Base-by-base conservation (phyloP, 2,888 invertebrate genomes). In the Phyllotreta cruciferae region DNA sequence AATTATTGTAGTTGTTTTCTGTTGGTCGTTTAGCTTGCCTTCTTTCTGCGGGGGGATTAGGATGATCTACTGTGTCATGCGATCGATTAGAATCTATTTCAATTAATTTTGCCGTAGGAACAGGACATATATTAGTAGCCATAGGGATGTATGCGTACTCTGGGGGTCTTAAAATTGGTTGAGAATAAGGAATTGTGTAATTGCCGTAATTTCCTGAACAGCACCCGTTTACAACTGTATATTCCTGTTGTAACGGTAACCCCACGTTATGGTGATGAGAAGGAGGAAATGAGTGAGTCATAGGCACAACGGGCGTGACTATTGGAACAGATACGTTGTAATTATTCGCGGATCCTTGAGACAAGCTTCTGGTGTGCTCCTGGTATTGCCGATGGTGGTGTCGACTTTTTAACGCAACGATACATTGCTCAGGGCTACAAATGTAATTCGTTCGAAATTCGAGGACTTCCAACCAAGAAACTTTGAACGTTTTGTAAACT, bases 381-480 rank as follows among this genome's bases (percentile, higher is more conserved):
- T 70, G 68, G 44, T 70, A 81, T 56, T 82, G 71, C 39, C 81
- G 80, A 66, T 82, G 82, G 6, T 80, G 79, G 60, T 80, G 80
- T 54, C 81, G 80, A 70, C 80, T 84, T 69, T 79, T 82, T n/a
- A 86, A 69, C 3, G 82, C 82, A 34, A 82, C 79, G 14, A 84
- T 81, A 0, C 85, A 83, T 70, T 84, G 82, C 54, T 86, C 85
- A 0, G 85, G 83, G 54, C 83, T 82, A 42, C 87, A 85, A 3
- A 84, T 77, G 67, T 85, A 83, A 10, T 82, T 82, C 70, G 84
- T 84, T 0, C 90, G 83, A 77, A 86, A 87, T 45, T 87, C 84
- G 44, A 88, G 82, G 37, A 93, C 86, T 67, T 90, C 90, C 41
- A 86, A 80, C 91, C 92, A 93, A 1, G 82, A 81, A 35, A 85